These are phyloP conservation scores for Schrankia costaestrigalis DNA, from an alignment of 2,888 invertebrate genomes.

Conservation along the genomic window DNA sequence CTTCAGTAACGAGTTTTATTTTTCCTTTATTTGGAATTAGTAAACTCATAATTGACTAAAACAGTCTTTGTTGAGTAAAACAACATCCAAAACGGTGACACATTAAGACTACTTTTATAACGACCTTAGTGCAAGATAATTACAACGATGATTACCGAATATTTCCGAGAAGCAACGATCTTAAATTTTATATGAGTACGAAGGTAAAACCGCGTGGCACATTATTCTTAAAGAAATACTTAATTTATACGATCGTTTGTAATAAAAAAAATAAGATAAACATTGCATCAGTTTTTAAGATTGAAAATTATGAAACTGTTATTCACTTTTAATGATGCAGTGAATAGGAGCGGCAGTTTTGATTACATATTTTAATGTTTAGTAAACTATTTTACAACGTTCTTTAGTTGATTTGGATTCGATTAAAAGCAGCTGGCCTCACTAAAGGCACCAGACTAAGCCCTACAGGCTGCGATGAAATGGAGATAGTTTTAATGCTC, in stretches of 20 bases:
- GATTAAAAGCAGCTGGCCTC: conserved; percentile 70
- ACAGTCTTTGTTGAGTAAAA: too few relatives aligned
- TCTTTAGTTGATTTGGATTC: conserved; percentile 71
- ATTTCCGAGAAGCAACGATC: too few relatives aligned
- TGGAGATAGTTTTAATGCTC: conserved; percentile 77
- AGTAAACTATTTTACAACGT: conserved; percentile 69
- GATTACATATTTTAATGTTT: conserved; percentile 67
- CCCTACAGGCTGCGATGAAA: conserved; percentile 64
- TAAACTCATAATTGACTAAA: too few relatives aligned
- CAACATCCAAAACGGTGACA: too few relatives aligned
- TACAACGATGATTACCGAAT: too few relatives aligned
- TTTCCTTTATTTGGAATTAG: too few relatives aligned
- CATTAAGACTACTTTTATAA: too few relatives aligned
- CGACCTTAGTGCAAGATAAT: too few relatives aligned
- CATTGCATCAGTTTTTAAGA: conserved; percentile 40
- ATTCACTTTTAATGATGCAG: conserved; percentile 57
- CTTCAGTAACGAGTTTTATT: too few relatives aligned
- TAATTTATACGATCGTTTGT: conserved; percentile 34
- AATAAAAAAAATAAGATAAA: conserved; percentile 47
- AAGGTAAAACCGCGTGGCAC: too few relatives aligned
- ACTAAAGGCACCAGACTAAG: conserved; percentile 50
- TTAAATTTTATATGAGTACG: too few relatives aligned
- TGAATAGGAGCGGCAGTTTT: conserved; percentile 52
- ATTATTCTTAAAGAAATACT: too few relatives aligned
- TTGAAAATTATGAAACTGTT: conserved; percentile 57